Base-by-base conservation (phyloP, 2,888 invertebrate species). In the Gandaritis pyraliata region DNA sequence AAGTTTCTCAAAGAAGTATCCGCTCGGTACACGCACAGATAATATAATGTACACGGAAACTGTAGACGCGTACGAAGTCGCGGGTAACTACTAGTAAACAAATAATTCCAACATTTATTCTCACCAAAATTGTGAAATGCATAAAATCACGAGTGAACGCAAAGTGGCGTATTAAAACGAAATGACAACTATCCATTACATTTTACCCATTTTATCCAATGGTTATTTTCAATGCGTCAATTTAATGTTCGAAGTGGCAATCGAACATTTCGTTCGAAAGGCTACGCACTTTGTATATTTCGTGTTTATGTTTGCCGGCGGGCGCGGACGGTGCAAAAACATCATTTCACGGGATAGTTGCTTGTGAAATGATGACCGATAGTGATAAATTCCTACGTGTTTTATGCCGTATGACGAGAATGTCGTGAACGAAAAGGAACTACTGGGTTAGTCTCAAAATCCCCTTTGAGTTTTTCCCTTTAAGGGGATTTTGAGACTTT, bases 231-330 rank as follows among this genome's bases (percentile, higher is more conserved):
- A 76, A 74, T 72, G 67, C 60, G 51, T 56, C 77, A 76, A 75
- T 77, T 75, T 55, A 78, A 73, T 71, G 68, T 61, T 64, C 61
- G 68, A 68, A 69, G 68, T 69, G 69, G 71, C 69, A 36, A 62
- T 73, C 68, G 72, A 73, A 70, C 72, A 73, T 72, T 73, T 74
- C 65, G 62, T 69, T 65, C 61, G 58, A 66, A 70, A 65, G 50
- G 65, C 33, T 59, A 56, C 38, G 46, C 50, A 59, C 61, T 70
- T 65, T 50, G 64, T 50, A 58, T 39, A 54, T 36, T 55, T 41
- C 16, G 36, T 0, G 15, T 43, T 54, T 13, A 18, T 63, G 63
- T 63, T 58, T 48, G 63, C 63, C 63, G 59, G 51, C 55, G 55
- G 62, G 55, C 54, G 51, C 55, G 55, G 62, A 51, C 54, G 63